Conservation (phyloP, 2,797 vertebrate species). For the Gymnothorax javanicus region DNA sequence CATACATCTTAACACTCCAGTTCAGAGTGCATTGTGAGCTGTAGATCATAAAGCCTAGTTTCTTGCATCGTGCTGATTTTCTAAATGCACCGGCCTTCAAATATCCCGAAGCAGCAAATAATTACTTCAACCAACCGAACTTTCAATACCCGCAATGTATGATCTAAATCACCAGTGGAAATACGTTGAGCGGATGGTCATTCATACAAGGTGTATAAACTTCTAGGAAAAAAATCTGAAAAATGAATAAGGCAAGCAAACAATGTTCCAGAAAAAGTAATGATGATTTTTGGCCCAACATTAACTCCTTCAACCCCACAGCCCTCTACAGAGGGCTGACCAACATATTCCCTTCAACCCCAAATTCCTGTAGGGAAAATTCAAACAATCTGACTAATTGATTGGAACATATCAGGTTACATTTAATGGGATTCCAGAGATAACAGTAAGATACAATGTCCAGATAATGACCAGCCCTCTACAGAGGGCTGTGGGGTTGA, state of each 20-base stretch:
- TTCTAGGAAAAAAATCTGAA: background rate
- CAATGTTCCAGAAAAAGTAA: background rate
- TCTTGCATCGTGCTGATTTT: background rate
- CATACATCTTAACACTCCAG: background rate
- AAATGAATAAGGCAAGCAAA: background rate
- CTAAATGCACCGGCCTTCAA: background rate
- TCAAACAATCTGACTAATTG: no score
- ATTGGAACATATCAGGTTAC: no score
- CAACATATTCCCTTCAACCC: no score
- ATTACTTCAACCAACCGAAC: background rate
- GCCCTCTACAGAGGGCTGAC: no score
- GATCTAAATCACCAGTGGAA: background rate
- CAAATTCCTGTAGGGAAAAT: no score
- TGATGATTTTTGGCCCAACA: background rate
- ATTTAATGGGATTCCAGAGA: no score
- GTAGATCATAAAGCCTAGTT: background rate
- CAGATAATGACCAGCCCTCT: no score
- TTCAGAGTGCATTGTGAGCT: background rate
- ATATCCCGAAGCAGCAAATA: background rate
- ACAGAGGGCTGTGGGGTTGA: no score
- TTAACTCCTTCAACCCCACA: no score
- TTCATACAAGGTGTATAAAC: background rate
- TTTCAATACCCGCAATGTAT: background rate
- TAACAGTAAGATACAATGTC: no score
- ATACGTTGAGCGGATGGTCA: conserved; percentile 12